Evolutionary conservation across 2,113 vertebrate genomes (phyloP).

Genomic region (Neopipo cinnamomea): DNA sequence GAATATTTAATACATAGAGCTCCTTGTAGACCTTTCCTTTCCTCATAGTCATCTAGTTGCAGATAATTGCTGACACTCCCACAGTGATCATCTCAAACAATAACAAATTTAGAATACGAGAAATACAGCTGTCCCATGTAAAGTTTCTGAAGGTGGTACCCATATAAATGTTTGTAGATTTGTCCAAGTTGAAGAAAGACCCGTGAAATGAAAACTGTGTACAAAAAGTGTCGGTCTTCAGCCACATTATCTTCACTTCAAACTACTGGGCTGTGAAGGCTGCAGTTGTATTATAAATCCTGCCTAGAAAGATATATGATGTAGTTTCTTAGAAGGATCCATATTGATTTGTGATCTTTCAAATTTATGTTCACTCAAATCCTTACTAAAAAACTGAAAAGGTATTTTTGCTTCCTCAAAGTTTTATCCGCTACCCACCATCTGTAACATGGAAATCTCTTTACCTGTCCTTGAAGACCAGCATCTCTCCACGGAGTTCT

Average conservation of each 20-base stretch:
- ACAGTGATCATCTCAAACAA: not conserved
- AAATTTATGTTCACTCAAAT: not conserved
- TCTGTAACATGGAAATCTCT: no score
- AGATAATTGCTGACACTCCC: not conserved
- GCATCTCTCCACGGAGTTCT: slow-evolving; percentile 84
- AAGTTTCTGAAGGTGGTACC: not conserved
- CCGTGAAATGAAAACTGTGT: not conserved
- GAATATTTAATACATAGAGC: not conserved
- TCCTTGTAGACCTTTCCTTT: not conserved
- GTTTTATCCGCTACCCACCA: not conserved
- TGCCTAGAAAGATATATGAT: not conserved
- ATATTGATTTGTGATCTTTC: not conserved
- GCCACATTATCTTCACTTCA: not conserved
- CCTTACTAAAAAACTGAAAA: not conserved
- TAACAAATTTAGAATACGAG: not conserved
- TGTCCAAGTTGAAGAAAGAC: not conserved
- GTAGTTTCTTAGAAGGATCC: not conserved
- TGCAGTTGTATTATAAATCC: not conserved
- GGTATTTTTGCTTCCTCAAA: not conserved
- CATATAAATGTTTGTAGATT: not conserved
- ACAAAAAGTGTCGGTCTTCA: not conserved
- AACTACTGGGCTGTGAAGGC: not conserved
- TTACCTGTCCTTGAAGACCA: slow-evolving; percentile 93
- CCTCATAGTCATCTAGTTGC: not conserved
- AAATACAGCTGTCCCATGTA: not conserved